These are phyloP conservation scores for Pediacus dermestoides DNA, from an alignment of 2,888 invertebrate species.

Conservation along the genomic window DNA sequence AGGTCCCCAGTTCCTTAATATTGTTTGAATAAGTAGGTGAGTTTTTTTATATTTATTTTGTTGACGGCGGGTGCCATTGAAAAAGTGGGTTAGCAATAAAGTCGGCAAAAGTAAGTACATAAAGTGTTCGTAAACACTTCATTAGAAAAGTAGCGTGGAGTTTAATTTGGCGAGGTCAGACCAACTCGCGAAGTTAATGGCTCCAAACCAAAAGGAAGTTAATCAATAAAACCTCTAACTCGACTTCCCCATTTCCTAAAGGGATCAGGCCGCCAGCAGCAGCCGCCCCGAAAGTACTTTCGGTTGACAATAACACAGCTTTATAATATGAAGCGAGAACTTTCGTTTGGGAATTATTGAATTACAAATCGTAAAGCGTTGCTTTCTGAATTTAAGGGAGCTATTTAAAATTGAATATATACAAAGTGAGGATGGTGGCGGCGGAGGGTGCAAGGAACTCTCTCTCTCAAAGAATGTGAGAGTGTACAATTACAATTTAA, in stretches of 20 bases:
- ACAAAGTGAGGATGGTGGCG: too few species aligned
- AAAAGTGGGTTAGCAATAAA: conserved; percentile 15
- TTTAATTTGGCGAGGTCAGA: conserved; percentile 40
- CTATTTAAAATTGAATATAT: too few species aligned
- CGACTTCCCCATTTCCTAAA: conserved; percentile 38
- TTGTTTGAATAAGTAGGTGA: too few species aligned
- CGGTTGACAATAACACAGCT: conserved; percentile 33
- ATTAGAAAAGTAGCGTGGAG: conserved; percentile 40
- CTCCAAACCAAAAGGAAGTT: conserved; percentile 41
- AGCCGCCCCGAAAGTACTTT: conserved; percentile 19
- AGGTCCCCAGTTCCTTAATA: too few species aligned
- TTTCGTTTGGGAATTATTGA: conserved; percentile 38
- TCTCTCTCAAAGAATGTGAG: too few species aligned
- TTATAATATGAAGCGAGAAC: conserved; percentile 35
- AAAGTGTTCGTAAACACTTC: conserved; percentile 34
- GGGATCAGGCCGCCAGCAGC: conserved; percentile 29
- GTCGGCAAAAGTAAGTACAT: conserved; percentile 12
- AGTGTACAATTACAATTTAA: too few species aligned
- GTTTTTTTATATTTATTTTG: too few species aligned
- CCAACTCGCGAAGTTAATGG: conserved; percentile 40
- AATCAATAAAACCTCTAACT: conserved; percentile 46
- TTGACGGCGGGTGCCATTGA: conserved; percentile 13
- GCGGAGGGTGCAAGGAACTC: too few species aligned
- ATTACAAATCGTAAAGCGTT: conserved; percentile 40
- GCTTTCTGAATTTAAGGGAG: conserved; percentile 27